Percentiles rank a stretch among this genome's conserved stretches.
Conservation (phyloP, 2,888 invertebrate genomes). For the Flabesymbios commensalis region DNA sequence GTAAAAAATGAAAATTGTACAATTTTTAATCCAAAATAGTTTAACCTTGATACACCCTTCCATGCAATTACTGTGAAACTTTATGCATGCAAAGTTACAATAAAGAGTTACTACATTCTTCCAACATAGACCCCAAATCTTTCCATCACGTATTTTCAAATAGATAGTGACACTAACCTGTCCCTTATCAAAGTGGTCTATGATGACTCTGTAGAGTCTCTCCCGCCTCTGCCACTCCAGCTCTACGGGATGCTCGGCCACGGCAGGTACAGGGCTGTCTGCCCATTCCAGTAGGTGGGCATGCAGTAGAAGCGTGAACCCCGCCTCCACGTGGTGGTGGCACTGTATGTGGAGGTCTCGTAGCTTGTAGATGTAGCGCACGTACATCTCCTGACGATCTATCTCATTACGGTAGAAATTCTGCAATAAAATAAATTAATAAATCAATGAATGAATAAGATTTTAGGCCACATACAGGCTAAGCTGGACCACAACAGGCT, state of each 20-base stretch:
- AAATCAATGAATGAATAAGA: too few relatives aligned
- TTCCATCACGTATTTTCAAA: too few relatives aligned
- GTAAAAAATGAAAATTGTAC: too few relatives aligned
- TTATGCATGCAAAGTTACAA: too few relatives aligned
- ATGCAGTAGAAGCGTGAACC: conserved; percentile 90
- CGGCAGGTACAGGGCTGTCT: conserved; percentile 51
- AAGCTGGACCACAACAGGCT: not conserved
- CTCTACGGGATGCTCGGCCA: conserved; percentile 70
- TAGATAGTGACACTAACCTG: conserved; percentile 77
- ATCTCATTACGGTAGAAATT: conserved; percentile 97
- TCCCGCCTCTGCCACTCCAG: conserved; percentile 91
- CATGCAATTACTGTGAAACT: too few relatives aligned
- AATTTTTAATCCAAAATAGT: too few relatives aligned
- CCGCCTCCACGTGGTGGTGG: conserved; percentile 92
- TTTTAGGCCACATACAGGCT: too few relatives aligned
- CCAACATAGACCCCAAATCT: too few relatives aligned
- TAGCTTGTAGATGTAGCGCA: conserved; percentile 91
- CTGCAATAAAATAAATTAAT: conserved; percentile 64
- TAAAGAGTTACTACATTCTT: too few relatives aligned
- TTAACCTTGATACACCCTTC: too few relatives aligned
- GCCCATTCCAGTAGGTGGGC: conserved; percentile 85
- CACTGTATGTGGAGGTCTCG: conserved; percentile 89
- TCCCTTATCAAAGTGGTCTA: conserved; percentile 90
- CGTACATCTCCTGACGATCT: conserved; percentile 92
- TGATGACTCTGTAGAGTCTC: conserved; percentile 81